Conservation (phyloP, 1,140 invertebrate genomes). For the Helicoverpa zea region DNA sequence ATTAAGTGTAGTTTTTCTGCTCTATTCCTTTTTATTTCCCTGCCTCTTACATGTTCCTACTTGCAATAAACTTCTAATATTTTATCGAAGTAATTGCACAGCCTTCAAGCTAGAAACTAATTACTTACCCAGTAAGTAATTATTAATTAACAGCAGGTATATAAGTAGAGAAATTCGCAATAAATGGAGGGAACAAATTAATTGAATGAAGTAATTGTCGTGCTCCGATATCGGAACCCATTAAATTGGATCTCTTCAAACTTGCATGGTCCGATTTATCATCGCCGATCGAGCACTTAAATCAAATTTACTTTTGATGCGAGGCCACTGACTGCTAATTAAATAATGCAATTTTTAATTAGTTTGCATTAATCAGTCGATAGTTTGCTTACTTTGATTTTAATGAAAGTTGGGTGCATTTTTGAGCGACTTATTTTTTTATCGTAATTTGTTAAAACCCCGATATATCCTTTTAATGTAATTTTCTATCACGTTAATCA, state of each 20-base stretch:
- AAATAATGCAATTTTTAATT: conserved; percentile 7
- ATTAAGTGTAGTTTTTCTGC: no score
- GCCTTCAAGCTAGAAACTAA: neutral
- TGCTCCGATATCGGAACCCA: conserved; percentile 2
- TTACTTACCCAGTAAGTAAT: neutral
- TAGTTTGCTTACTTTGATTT: neutral
- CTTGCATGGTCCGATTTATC: conserved; percentile 5
- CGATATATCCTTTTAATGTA: no score
- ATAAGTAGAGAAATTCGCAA: neutral
- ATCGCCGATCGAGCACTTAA: neutral
- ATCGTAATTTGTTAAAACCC: no score
- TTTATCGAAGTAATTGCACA: no score
- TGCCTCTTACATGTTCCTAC: no score
- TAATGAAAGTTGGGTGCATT: neutral
- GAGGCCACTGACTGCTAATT: conserved; percentile 9
- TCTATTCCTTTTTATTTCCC: no score
- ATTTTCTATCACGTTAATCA: neutral
- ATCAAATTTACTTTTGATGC: neutral
- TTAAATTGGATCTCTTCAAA: conserved; percentile 5
- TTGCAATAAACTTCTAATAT: no score
- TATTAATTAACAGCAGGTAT: neutral
- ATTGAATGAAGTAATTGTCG: conserved; percentile 16
- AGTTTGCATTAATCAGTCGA: neutral
- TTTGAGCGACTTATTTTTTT: no score
- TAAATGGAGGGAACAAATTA: neutral